Evolutionary conservation across 1,140 invertebrate genomes (phyloP).

Genomic region (Varroa destructor): DNA sequence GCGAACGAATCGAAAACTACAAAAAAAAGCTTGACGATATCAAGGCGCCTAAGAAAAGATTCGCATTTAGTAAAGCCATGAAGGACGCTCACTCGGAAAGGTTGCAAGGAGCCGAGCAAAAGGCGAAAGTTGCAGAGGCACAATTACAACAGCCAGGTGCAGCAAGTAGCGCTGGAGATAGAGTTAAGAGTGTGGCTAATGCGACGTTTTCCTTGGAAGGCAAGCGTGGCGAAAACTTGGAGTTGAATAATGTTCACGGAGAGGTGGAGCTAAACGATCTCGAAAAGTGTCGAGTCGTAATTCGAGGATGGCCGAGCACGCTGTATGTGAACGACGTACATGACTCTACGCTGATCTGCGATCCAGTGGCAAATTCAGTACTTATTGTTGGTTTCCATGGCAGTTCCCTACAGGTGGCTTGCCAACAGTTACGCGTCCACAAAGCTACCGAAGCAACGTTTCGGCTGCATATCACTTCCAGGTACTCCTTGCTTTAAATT

Average conservation of each 20-base stretch:
- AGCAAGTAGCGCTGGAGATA: not conserved
- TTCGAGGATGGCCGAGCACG: not conserved
- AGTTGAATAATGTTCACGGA: constrained; percentile 9
- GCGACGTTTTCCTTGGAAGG: not conserved
- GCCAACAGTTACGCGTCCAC: constrained; percentile 11
- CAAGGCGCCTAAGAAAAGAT: constrained; percentile 20
- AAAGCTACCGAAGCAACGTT: not conserved
- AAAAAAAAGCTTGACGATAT: constrained; percentile 16
- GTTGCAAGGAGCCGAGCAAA: not conserved
- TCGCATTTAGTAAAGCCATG: constrained; percentile 16
- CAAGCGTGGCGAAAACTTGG: not conserved
- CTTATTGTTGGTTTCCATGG: constrained; percentile 1
- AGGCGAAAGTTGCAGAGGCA: not conserved
- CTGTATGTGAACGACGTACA: constrained; percentile 18
- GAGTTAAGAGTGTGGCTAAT: not conserved
- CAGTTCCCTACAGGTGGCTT: constrained; percentile 10
- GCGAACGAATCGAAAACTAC: constrained; percentile 5
- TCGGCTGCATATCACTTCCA: constrained; percentile 3
- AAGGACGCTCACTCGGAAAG: not conserved
- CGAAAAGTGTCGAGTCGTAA: not conserved
- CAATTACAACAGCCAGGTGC: too few relatives aligned
- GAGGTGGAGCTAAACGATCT: constrained; percentile 6
- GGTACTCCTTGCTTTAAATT: not conserved
- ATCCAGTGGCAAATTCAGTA: constrained; percentile 16
- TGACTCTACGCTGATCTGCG: not conserved